phyloP scores from a whole-genome alignment of 2,113 vertebrate genomes.

The Donacobius atricapilla region DNA sequence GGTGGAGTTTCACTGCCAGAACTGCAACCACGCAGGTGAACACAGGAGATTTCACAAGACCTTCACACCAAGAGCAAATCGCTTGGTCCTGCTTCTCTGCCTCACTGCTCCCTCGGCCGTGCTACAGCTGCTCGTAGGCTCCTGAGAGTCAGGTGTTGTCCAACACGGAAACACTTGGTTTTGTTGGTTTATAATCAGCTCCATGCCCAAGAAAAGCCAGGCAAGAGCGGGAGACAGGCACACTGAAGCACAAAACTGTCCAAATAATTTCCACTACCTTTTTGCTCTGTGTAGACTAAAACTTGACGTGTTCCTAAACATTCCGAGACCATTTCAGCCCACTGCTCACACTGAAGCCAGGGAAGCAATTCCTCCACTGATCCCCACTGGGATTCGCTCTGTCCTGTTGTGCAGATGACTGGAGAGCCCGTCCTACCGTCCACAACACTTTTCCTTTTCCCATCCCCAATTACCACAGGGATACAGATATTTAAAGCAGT shows the following conservation, averaged over 20 bases:
- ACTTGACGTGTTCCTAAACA: rapidly evolving
- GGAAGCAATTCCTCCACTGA: neutral
- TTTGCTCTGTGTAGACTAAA: neutral
- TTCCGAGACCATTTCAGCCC: neutral
- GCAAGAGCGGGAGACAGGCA: neutral
- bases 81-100: neutral
- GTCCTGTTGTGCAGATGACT: neutral
- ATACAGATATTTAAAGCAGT: neutral
- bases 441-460: neutral
- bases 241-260: no score
- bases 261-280: neutral
- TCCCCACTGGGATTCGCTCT: rapidly evolving
- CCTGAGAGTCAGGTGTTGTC: neutral
- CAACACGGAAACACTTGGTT: rapidly evolving
- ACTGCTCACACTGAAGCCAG: neutral
- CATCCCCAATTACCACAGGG: neutral
- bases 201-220: neutral
- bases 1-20: neutral
- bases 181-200: neutral
- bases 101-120: rapidly evolving
- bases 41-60: neutral
- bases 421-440: neutral
- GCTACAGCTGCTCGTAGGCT: neutral
- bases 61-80: neutral
- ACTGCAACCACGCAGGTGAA: neutral